Percentiles rank a stretch among this genome's conserved stretches.
These are phyloP conservation scores for Metopolophium dirhodum DNA, from an alignment of 1,140 invertebrate genomes.

Conservation along the genomic window DNA sequence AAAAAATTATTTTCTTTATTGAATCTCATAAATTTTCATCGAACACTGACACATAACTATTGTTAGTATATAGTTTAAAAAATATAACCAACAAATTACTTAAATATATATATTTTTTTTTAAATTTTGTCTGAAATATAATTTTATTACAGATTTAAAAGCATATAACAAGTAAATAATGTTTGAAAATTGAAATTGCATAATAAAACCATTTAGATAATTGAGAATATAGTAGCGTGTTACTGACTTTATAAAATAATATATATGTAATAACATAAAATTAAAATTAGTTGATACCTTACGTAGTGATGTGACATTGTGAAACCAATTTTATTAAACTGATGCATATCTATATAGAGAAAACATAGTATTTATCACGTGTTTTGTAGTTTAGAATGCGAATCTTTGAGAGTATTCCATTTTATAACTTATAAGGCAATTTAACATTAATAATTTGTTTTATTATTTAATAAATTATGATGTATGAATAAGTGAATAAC, in stretches of 20 bases:
- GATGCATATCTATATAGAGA: not conserved
- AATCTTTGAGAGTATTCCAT: not conserved
- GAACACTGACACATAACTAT: slow-evolving; percentile 9
- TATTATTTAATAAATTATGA: not conserved
- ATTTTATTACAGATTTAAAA: not conserved
- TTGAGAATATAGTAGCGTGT: not conserved
- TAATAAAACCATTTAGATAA: not conserved
- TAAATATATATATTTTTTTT: no score
- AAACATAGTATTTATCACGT: not conserved
- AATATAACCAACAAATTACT: not conserved
- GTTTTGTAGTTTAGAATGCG: not conserved
- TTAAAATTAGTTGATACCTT: not conserved
- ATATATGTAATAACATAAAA: not conserved
- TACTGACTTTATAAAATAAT: not conserved
- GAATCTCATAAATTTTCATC: not conserved
- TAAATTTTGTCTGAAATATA: no score
- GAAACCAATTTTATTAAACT: not conserved
- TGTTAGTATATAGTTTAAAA: not conserved
- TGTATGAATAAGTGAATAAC: no score
- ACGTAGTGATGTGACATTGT: not conserved
- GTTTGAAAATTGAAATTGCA: not conserved
- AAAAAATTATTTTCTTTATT: slow-evolving; percentile 28
- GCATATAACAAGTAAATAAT: not conserved
- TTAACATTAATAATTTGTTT: not conserved
- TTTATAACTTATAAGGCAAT: not conserved